phyloP scores from a whole-genome alignment of 1,140 invertebrate species.

The Portunus trituberculatus region DNA sequence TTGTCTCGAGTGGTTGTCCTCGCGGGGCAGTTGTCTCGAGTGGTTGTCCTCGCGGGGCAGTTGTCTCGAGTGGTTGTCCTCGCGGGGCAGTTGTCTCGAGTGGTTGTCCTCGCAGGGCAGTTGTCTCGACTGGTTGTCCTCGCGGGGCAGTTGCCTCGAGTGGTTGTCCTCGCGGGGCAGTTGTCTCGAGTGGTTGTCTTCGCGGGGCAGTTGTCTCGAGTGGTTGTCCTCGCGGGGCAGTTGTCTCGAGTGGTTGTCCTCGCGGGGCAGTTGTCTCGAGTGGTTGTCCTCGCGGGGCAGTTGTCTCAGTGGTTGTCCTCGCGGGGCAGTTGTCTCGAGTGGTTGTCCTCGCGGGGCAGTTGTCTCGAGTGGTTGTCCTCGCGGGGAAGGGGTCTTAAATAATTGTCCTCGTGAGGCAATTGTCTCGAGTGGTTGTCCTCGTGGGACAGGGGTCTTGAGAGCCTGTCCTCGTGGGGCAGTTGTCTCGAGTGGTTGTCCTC shows the following conservation, averaged over 20 bases:
- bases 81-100: background rate
- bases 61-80: background rate
- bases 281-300: too few relatives aligned
- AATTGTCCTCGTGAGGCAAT: background rate
- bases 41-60: background rate
- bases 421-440: background rate
- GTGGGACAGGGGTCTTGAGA: background rate
- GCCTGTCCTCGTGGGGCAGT: background rate
- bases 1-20: background rate
- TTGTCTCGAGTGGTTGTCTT: background rate
- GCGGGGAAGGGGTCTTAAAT: background rate
- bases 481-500: too few relatives aligned
- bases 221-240: background rate
- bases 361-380: background rate
- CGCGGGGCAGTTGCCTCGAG: background rate
- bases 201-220: too few relatives aligned
- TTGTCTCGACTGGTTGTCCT: too few relatives aligned
- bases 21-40: background rate
- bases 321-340: background rate
- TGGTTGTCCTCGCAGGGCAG: too few relatives aligned
- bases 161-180: too few relatives aligned
- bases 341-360: background rate
- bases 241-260: too few relatives aligned
- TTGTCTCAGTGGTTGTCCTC: background rate
- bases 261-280: background rate